Evolutionary conservation across 2,797 vertebrate species (phyloP), one percentile per base, ranked within the genome.

Genomic region (Dallia pectoralis): DNA sequence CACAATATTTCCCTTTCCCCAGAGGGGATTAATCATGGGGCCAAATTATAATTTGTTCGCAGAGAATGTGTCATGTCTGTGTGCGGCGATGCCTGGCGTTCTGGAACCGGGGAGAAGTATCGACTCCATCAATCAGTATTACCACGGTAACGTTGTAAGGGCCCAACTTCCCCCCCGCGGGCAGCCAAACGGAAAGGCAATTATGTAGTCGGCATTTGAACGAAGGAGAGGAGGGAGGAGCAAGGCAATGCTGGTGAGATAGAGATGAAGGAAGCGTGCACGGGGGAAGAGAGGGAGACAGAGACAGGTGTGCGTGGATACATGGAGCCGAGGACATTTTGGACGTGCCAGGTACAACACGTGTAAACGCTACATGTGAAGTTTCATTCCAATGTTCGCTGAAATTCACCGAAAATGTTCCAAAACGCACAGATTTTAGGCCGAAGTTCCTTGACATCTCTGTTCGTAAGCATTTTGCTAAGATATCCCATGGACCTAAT

Each of bases 51-150:
- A 93, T 92, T 91, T 91, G 85, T 90, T 87, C 87, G 82, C 73
- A 19, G 69, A 79, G 90, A 91, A 93, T 92, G 88, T 89, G 90
- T 91, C 91, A 92, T 91, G 87, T 92, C 89, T 91, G 76, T 84
- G 86, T 86, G 84, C 69, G 53, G 81, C 80, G 81, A 87, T 87
- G 88, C 88, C 90, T 89, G 82, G 89, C 92, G 91, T 93, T 93
- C 88, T 92, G 91, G 91, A 92, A 93, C 90, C 85, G 63, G 22
- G 53, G 86, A 84, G 82, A 77, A 89, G 89, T 80, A 91, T 92
- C 88, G 87, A 91, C 90, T 93, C 89, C 91, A 93, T 93, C 92
- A 92, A 93, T 94, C 93, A 92, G 89, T 88, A 93, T 94, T 93
- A 93, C 88, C 79, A 86, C 86, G 44, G 89, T 90, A 91, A 90